phyloP scores from a whole-genome alignment of 2,888 invertebrate species.

The Eupithecia centaureata region DNA sequence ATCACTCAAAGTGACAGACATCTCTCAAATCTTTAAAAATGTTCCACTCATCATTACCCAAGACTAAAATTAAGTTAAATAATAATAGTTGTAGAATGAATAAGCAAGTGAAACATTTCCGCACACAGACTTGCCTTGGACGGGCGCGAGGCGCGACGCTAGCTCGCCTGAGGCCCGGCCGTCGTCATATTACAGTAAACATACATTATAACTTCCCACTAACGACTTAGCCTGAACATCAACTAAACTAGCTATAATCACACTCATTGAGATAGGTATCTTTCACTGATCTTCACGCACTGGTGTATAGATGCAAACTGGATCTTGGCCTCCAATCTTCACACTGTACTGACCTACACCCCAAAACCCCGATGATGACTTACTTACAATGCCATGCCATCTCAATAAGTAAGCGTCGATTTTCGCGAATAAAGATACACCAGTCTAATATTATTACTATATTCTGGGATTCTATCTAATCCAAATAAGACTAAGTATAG shows the following conservation, averaged over 20 bases:
- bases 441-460: too few species aligned
- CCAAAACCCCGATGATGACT: not conserved
- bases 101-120: constrained; percentile 63
- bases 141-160: constrained; percentile 76
- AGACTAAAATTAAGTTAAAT: not conserved
- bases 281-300: constrained; percentile 32
- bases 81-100: constrained; percentile 36
- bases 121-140: constrained; percentile 79
- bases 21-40: not conserved
- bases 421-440: not conserved
- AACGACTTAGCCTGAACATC: constrained; percentile 32
- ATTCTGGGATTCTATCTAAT: too few species aligned
- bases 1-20: not conserved
- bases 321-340: not conserved
- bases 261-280: constrained; percentile 14
- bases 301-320: not conserved
- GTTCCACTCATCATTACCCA: not conserved
- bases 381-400: not conserved
- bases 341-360: not conserved
- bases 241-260: not conserved
- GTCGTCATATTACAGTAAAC: constrained; percentile 76
- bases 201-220: constrained; percentile 40
- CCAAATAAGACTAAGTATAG: too few species aligned
- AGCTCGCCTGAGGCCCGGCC: constrained; percentile 74
- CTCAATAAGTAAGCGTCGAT: not conserved